Evolutionary conservation across 2,797 vertebrate genomes (phyloP).

Genomic region (Rhynchotus rufescens): DNA sequence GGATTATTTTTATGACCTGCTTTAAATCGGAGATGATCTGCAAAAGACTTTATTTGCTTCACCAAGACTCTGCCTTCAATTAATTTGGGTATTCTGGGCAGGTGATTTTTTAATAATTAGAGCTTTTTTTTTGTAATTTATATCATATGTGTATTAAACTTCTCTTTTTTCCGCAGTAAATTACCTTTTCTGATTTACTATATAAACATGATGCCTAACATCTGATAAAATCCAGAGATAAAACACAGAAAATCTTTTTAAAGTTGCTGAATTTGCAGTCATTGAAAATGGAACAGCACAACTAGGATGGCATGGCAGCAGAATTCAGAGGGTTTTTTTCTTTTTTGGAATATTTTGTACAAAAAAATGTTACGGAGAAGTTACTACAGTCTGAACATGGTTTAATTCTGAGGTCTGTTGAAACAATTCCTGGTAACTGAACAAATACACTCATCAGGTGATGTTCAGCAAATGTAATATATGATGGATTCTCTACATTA

Average conservation of each 20-base stretch:
- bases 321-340: background rate
- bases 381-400: background rate
- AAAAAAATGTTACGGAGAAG: background rate
- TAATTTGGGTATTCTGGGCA: background rate
- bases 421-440: background rate
- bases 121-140: slow-evolving; percentile 51
- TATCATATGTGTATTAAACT: background rate
- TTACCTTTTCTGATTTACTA: slow-evolving; percentile 19
- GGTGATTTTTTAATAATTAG: slow-evolving; percentile 29
- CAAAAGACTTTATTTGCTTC: slow-evolving; percentile 23
- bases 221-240: background rate
- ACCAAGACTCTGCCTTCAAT: slow-evolving; percentile 9
- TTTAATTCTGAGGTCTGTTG: background rate
- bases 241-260: background rate
- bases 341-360: background rate
- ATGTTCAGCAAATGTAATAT: background rate
- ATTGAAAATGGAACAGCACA: background rate
- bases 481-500: background rate
- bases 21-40: slow-evolving; percentile 72
- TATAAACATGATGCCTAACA: background rate
- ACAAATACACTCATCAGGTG: background rate
- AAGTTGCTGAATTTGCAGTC: background rate
- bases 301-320: background rate
- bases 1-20: slow-evolving; percentile 98
- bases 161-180: slow-evolving; percentile 61